phyloP scores from a whole-genome alignment of 2,888 invertebrate genomes.

The Andrena camellia region DNA sequence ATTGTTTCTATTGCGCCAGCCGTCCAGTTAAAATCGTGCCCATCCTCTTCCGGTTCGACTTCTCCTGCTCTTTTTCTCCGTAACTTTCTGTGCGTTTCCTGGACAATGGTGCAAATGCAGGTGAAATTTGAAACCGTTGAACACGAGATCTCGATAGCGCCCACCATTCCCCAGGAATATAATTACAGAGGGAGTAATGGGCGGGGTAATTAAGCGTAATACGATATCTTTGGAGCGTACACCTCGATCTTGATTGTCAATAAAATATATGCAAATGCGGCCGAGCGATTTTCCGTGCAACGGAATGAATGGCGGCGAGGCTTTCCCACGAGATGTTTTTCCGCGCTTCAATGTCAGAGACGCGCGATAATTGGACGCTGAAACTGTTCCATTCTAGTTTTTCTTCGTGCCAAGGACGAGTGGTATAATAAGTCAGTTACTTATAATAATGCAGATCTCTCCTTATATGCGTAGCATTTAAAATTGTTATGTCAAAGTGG shows the following conservation, averaged over 20 bases:
- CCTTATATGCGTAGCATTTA: too few relatives aligned
- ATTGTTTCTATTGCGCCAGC: conserved; percentile 27
- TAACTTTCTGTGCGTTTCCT: conserved; percentile 15
- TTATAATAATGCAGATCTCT: not conserved
- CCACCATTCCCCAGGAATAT: not conserved
- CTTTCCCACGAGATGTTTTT: conserved; percentile 38
- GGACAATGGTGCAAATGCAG: conserved; percentile 15
- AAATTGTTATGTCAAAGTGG: too few relatives aligned
- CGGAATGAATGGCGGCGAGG: not conserved
- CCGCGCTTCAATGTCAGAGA: conserved; percentile 23
- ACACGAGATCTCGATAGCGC: not conserved
- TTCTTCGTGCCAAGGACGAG: conserved; percentile 8
- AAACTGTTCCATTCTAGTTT: conserved; percentile 22
- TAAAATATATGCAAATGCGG: not conserved
- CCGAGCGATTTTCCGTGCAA: conserved; percentile 13
- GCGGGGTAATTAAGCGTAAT: not conserved
- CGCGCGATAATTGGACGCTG: not conserved
- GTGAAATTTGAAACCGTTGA: not conserved
- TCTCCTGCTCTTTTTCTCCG: conserved; percentile 31
- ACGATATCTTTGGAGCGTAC: not conserved
- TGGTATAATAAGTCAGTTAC: not conserved
- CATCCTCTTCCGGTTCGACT: conserved; percentile 77
- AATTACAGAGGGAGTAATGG: not conserved
- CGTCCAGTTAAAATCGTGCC: conserved; percentile 73
- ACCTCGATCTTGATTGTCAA: not conserved